A percentile compares a stretch with the other conserved stretches of the same genome.
Conservation (phyloP, 1,140 invertebrate genomes). For the Ridgeia piscesae region DNA sequence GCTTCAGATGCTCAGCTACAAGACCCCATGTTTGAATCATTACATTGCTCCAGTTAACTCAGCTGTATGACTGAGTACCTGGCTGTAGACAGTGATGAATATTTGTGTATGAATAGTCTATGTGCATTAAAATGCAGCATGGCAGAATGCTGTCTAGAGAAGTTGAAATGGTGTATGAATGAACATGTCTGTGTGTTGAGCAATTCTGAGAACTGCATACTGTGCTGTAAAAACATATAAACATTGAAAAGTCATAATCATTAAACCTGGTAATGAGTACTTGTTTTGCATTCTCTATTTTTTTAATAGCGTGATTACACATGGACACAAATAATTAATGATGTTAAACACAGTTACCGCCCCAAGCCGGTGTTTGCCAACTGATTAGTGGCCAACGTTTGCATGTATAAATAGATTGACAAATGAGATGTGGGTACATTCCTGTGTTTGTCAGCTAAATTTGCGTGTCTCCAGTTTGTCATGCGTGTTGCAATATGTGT, state of each 20-base stretch:
- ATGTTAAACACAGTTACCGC: background rate
- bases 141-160: no score
- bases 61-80: no score
- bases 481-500: background rate
- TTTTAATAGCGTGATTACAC: background rate
- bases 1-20: no score
- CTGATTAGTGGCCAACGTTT: background rate
- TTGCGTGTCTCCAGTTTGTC: background rate
- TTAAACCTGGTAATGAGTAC: background rate
- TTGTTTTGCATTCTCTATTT: background rate
- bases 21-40: no score
- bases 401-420: background rate
- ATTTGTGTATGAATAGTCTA: no score
- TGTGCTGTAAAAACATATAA: no score
- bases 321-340: background rate
- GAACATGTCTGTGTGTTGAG: no score
- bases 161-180: no score
- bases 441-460: background rate
- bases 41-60: no score
- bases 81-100: no score
- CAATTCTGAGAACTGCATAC: no score
- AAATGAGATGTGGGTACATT: background rate
- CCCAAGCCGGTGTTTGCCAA: background rate
- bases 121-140: no score
- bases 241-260: background rate